phyloP scores from a whole-genome alignment of 1,140 invertebrate species.

The Yoshiicerus persimilis region DNA sequence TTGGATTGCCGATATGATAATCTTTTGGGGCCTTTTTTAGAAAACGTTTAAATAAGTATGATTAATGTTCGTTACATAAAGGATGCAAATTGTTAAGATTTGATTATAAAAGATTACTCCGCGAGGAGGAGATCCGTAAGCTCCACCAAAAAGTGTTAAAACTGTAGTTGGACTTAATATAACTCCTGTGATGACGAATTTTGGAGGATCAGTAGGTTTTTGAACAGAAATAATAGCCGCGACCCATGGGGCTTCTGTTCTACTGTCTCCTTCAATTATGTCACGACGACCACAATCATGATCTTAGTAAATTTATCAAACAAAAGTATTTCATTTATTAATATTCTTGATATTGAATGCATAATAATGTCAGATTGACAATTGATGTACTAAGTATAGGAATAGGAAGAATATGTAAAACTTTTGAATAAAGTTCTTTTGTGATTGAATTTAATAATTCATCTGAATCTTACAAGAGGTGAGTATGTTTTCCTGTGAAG shows the following conservation, averaged over 20 bases:
- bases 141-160: conserved; percentile 21
- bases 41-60: no score
- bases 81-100: no score
- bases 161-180: conserved; percentile 34
- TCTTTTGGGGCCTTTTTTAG: not conserved
- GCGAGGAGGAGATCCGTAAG: not conserved
- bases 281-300: conserved; percentile 25
- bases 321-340: not conserved
- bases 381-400: no score
- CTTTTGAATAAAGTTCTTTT: no score
- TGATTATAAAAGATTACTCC: no score
- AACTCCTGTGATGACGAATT: conserved; percentile 23
- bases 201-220: not conserved
- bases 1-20: not conserved
- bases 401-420: not conserved
- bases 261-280: not conserved
- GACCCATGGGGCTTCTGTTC: conserved; percentile 34
- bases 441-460: not conserved
- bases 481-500: not conserved
- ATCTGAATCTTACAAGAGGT: not conserved
- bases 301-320: not conserved
- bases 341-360: no score
- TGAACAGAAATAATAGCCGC: not conserved
- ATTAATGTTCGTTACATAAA: no score
- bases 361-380: no score